Percentiles rank a stretch among this genome's conserved stretches.
phyloP scores from a whole-genome alignment of 2,888 invertebrate species.

The Salpingus planirostris region DNA sequence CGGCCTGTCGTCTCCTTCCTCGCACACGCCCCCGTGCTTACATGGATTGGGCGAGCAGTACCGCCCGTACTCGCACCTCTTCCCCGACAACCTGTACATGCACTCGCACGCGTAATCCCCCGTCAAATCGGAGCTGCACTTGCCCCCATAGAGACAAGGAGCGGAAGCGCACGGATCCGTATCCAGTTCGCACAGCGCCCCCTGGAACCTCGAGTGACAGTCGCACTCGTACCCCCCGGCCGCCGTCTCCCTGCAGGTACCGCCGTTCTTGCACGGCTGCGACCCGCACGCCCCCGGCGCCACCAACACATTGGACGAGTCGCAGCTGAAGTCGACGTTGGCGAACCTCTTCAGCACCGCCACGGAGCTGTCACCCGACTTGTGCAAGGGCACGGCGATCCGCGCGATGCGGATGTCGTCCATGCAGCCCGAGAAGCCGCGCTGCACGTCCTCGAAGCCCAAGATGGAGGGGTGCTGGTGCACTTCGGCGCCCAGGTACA shows the following conservation, averaged over 20 bases:
- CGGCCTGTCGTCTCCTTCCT: conserved; percentile 74
- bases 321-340: conserved; percentile 64
- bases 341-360: conserved; percentile 57
- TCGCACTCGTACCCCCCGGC: conserved; percentile 49
- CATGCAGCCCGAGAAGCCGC: conserved; percentile 86
- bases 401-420: conserved; percentile 74
- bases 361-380: conserved; percentile 55
- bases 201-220: conserved; percentile 56
- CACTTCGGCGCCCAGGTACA: conserved; percentile 80
- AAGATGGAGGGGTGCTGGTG: conserved; percentile 64
- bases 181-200: conserved; percentile 76
- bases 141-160: conserved; percentile 79
- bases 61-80: conserved; percentile 72
- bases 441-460: conserved; percentile 62
- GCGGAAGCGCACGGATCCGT: conserved; percentile 79
- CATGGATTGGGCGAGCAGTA: conserved; percentile 73
- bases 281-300: conserved; percentile 63
- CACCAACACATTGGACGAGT: conserved; percentile 47
- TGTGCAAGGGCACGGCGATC: conserved; percentile 64
- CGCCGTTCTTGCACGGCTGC: conserved; percentile 70
- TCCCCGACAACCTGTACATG: conserved; percentile 59
- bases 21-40: conserved; percentile 79
- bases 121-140: conserved; percentile 47
- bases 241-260: conserved; percentile 55
- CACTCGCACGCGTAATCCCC: conserved; percentile 75